These are phyloP conservation scores for Molossus alvarezi DNA, from an alignment of 2,797 vertebrate species.

Conservation along the genomic window DNA sequence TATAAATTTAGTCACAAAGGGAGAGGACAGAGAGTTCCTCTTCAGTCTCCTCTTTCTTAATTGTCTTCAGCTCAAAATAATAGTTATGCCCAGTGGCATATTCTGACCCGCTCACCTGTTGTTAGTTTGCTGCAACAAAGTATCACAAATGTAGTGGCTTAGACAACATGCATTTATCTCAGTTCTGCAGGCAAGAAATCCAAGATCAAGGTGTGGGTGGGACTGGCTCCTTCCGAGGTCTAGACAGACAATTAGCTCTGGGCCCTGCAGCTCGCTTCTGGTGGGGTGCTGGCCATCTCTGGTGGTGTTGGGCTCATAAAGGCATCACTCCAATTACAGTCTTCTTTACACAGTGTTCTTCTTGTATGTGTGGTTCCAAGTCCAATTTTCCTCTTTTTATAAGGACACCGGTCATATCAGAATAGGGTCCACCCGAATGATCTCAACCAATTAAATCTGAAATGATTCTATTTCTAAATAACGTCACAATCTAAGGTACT, in stretches of 20 bases:
- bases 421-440: background rate
- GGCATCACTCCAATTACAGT: background rate
- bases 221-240: background rate
- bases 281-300: background rate
- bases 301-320: background rate
- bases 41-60: background rate
- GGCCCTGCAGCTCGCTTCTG: background rate
- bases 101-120: background rate
- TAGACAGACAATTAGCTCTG: accelerated
- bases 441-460: background rate
- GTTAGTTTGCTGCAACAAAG: background rate
- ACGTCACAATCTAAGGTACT: background rate
- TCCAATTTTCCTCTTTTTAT: background rate
- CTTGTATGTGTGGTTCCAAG: accelerated
- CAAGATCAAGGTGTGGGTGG: background rate
- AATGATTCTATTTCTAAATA: background rate
- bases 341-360: background rate
- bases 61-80: background rate
- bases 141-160: background rate
- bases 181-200: background rate
- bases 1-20: background rate
- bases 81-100: background rate
- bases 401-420: background rate
- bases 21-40: background rate
- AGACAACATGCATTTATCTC: background rate